phyloP scores from a whole-genome alignment of 2,113 vertebrate species.

The Melanotaenia duboulayi region DNA sequence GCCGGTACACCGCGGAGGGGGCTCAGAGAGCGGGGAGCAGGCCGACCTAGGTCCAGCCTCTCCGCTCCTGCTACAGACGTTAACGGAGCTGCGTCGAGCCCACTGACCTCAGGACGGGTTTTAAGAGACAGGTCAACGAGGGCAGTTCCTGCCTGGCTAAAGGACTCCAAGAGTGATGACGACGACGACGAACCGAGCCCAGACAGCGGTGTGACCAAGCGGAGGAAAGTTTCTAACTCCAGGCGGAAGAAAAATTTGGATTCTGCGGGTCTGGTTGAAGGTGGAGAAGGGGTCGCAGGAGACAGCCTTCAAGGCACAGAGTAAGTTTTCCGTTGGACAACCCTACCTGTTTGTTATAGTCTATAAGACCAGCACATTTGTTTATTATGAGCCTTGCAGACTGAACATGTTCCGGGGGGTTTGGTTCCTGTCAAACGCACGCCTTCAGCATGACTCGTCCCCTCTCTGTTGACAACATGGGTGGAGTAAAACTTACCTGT shows the following conservation, averaged over 20 bases:
- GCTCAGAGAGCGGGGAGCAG: conserved; percentile 73
- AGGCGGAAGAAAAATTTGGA: conserved; percentile 74
- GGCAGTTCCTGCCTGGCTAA: conserved; percentile 80
- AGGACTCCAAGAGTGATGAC: conserved; percentile 73
- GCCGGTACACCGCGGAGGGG: conserved; percentile 69
- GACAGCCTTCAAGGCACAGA: conserved; percentile 64
- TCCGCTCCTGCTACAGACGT: conserved; percentile 52
- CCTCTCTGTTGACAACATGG: conserved; percentile 48
- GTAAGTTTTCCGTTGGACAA: conserved; percentile 59
- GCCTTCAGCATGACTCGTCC: conserved; percentile 65
- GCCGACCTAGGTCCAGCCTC: conserved; percentile 72
- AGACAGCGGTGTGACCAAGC: conserved; percentile 62
- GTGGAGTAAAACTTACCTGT: conserved; percentile 68
- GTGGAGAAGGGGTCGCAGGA: conserved; percentile 60
- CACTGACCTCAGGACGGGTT: conserved; percentile 77
- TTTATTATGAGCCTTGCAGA: conserved; percentile 17
- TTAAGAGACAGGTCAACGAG: conserved; percentile 81
- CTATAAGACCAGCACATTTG: not conserved
- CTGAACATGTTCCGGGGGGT: conserved; percentile 12
- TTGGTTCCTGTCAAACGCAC: conserved; percentile 58
- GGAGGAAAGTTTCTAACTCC: conserved; percentile 80
- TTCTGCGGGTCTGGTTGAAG: conserved; percentile 45
- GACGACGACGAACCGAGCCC: conserved; percentile 66
- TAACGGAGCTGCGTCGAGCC: conserved; percentile 67
- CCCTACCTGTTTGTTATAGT: not conserved